Percentiles rank a stretch among this genome's conserved stretches.
phyloP scores from a whole-genome alignment of 2,797 vertebrate species.

The Acrossocheilus fasciatus region DNA sequence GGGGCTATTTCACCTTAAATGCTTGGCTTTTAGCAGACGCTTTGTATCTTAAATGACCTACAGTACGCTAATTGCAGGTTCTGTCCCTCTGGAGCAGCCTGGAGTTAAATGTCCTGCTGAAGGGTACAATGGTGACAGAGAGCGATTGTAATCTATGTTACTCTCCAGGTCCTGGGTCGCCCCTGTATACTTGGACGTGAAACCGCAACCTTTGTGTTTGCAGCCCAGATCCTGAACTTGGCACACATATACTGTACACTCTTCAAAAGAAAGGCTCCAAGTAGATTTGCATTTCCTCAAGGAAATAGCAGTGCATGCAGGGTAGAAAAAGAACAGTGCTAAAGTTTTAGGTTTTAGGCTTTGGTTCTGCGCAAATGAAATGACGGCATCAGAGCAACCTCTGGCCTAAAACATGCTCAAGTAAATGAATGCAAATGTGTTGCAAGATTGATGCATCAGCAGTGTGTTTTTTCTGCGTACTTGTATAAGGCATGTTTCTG shows the following conservation, averaged over 20 bases:
- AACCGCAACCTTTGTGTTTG: constrained; percentile 39
- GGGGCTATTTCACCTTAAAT: constrained; percentile 29
- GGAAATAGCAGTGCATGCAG: constrained; percentile 17
- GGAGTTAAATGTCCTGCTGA: constrained; percentile 49
- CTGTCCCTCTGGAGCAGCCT: constrained; percentile 37
- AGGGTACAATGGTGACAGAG: constrained; percentile 39
- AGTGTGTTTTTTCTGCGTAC: not conserved
- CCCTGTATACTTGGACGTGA: constrained; percentile 33
- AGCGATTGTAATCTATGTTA: constrained; percentile 39
- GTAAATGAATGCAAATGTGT: not conserved
- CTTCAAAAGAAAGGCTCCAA: constrained; percentile 14
- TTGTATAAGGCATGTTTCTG: not conserved
- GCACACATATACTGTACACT: constrained; percentile 27
- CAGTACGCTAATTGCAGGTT: constrained; percentile 39
- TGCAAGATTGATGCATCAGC: not conserved
- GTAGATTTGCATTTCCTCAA: constrained; percentile 33
- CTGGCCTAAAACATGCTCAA: not conserved
- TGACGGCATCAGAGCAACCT: not conserved
- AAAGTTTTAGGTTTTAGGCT: not conserved
- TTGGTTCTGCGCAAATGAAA: not conserved
- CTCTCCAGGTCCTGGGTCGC: constrained; percentile 33
- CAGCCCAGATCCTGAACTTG: constrained; percentile 41
- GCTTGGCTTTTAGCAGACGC: constrained; percentile 32
- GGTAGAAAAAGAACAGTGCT: not conserved
- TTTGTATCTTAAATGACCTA: constrained; percentile 49